phyloP scores from a whole-genome alignment of 2,113 vertebrate species.

The Nibea coibor region DNA sequence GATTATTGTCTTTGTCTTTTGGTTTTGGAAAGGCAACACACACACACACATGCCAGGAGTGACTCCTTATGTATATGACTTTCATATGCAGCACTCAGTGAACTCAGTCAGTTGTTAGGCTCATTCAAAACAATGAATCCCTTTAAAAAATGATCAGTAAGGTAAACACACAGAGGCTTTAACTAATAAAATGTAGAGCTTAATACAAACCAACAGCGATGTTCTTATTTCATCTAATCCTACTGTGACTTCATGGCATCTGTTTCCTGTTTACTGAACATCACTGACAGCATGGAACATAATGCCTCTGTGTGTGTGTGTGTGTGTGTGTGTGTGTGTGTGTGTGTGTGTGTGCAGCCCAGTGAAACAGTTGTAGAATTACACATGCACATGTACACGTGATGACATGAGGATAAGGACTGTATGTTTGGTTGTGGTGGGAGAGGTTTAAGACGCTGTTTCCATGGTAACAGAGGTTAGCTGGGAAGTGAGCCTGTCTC shows the following conservation, averaged over 20 bases:
- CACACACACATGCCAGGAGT: too few species aligned
- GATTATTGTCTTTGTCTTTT: too few species aligned
- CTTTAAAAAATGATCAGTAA: not conserved
- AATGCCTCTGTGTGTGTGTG: not conserved
- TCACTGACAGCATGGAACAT: conserved; percentile 7
- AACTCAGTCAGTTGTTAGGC: too few species aligned
- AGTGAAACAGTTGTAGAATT: not conserved
- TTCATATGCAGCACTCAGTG: too few species aligned
- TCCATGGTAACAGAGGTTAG: conserved; percentile 54
- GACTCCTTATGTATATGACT: too few species aligned
- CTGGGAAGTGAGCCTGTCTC: conserved; percentile 35
- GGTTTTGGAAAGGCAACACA: too few species aligned
- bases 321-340: too few species aligned
- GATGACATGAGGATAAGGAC: not conserved
- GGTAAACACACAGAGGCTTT: not conserved
- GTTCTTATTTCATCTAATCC: not conserved
- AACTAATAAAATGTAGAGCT: not conserved
- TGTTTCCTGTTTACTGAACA: conserved; percentile 39
- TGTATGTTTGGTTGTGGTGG: conserved; percentile 13
- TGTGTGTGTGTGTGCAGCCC: not conserved
- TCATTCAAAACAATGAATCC: not conserved
- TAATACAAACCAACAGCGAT: not conserved
- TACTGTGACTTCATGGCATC: conserved; percentile 6
- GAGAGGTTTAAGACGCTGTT: conserved; percentile 30
- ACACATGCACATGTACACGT: not conserved